Percentiles rank a stretch among this genome's conserved stretches.
Conservation (phyloP, 1,140 invertebrate species). For the Neomicropteryx cornuta region DNA sequence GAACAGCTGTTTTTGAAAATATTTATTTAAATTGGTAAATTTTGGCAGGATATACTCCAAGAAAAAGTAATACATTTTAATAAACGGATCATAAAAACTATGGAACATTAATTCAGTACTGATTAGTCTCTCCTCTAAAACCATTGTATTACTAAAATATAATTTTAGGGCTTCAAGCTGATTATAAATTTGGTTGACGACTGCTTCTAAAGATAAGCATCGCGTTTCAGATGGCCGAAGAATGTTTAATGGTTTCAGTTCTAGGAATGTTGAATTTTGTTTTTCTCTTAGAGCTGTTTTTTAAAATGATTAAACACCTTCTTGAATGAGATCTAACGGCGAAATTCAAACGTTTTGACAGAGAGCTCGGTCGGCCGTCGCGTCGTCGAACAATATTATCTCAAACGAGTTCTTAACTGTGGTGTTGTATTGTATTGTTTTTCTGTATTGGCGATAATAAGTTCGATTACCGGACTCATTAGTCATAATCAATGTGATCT, state of each 20-base stretch:
- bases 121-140: constrained; percentile 1
- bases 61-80: constrained; percentile 5
- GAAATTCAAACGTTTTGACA: too few species aligned
- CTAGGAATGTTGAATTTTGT: constrained; percentile 14
- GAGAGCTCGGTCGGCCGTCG: too few species aligned
- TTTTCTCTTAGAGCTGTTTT: constrained; percentile 16
- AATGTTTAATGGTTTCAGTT: constrained; percentile 19
- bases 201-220: constrained; percentile 19
- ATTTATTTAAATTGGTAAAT: constrained; percentile 2
- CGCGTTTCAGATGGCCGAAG: constrained; percentile 20
- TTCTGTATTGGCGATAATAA: too few species aligned
- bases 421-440: too few species aligned
- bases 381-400: too few species aligned
- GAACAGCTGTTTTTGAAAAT: not conserved
- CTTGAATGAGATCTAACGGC: too few species aligned
- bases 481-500: too few species aligned
- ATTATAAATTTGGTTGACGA: constrained; percentile 16
- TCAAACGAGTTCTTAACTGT: too few species aligned
- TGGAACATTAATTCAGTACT: not conserved
- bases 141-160: constrained; percentile 7
- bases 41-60: constrained; percentile 4
- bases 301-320: constrained; percentile 9
- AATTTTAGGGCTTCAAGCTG: constrained; percentile 14
- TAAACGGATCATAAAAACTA: constrained; percentile 1
- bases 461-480: too few species aligned